These are phyloP conservation scores for Perizoma flavofasciatum DNA, from an alignment of 2,888 invertebrate genomes.

Conservation along the genomic window DNA sequence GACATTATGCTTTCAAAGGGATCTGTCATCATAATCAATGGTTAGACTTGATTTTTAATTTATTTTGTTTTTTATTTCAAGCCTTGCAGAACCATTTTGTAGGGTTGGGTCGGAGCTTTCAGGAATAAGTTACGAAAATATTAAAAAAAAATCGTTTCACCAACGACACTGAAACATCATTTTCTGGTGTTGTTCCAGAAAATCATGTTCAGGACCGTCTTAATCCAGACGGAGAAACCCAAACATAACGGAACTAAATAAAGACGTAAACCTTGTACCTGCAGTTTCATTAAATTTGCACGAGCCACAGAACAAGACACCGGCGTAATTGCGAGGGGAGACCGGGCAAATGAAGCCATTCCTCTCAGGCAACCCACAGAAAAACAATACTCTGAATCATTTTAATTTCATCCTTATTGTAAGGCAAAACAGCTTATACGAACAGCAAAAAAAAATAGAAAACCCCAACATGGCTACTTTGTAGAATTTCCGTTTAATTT, in stretches of 20 bases:
- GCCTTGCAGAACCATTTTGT: too few species aligned
- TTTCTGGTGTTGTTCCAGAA: too few species aligned
- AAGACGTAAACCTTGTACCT: slow-evolving; percentile 35
- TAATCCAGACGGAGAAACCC: slow-evolving; percentile 9
- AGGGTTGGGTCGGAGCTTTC: too few species aligned
- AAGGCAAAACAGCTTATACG: slow-evolving; percentile 11
- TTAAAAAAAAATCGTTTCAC: too few species aligned
- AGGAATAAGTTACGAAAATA: too few species aligned
- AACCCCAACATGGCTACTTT: slow-evolving; percentile 1
- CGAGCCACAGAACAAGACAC: slow-evolving; percentile 59
- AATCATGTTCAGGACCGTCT: background rate
- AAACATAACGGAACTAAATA: slow-evolving; percentile 35
- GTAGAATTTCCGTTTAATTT: slow-evolving; percentile 2
- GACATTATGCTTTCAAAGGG: too few species aligned
- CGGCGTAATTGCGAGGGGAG: slow-evolving; percentile 62
- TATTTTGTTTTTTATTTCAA: too few species aligned
- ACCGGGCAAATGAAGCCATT: slow-evolving; percentile 64
- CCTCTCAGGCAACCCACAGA: slow-evolving; percentile 38
- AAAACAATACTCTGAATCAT: slow-evolving; percentile 19
- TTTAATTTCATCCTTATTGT: slow-evolving; percentile 25
- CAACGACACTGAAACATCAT: too few species aligned
- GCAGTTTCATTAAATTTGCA: slow-evolving; percentile 64
- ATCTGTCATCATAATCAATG: too few species aligned
- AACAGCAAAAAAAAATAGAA: slow-evolving; percentile 5
- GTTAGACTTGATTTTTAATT: too few species aligned